phyloP scores from a whole-genome alignment of 1,140 invertebrate genomes.

The Drosophila sucinea region DNA sequence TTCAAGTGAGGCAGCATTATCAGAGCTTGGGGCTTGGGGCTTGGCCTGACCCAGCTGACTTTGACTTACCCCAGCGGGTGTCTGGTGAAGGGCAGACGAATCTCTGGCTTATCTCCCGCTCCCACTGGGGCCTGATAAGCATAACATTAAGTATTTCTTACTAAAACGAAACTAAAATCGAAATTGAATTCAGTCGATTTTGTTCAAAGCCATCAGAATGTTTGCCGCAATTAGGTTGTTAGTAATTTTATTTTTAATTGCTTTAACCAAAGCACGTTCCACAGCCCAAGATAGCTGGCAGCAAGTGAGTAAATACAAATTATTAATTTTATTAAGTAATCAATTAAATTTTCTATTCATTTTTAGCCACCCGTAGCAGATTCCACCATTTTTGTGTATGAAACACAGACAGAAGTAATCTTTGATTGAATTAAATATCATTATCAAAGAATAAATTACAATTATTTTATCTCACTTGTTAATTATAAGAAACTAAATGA shows the following conservation, averaged over 20 bases:
- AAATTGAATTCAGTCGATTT: neutral
- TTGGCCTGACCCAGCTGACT: slow-evolving; percentile 30
- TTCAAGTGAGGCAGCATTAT: slow-evolving; percentile 45
- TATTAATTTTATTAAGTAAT: neutral
- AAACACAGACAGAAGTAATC: neutral
- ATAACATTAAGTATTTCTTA: neutral
- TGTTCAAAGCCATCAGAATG: neutral
- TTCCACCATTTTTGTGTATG: slow-evolving; percentile 57
- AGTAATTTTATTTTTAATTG: neutral
- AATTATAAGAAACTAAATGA: no score
- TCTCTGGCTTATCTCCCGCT: neutral
- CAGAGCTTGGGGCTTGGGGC: slow-evolving; percentile 13
- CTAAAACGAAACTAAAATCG: neutral
- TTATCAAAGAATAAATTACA: no score
- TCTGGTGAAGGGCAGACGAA: slow-evolving; percentile 21
- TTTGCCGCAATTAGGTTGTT: neutral
- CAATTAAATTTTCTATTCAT: neutral
- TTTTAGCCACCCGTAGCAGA: slow-evolving; percentile 43
- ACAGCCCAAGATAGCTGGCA: slow-evolving; percentile 7
- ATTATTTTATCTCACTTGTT: no score
- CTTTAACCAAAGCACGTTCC: neutral
- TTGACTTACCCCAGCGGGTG: slow-evolving; percentile 37
- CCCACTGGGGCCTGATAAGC: neutral
- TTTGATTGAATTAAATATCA: no score
- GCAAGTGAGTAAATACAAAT: slow-evolving; percentile 29